Base-by-base conservation (phyloP, 2,888 invertebrate genomes). In the Chymomyza amoena region DNA sequence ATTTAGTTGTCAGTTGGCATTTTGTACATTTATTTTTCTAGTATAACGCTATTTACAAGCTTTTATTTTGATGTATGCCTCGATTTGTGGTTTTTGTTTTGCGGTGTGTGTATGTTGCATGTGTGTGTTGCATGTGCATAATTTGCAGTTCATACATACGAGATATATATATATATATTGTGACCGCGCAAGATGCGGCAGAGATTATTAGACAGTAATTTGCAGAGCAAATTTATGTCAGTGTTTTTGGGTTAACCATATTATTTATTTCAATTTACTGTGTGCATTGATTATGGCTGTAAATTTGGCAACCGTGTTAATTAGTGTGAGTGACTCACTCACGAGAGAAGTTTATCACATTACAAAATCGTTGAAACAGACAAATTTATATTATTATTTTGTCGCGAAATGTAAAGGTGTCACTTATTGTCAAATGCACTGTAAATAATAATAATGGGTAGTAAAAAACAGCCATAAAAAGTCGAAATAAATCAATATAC, bases 1-100 rank as follows among this genome's bases (percentile, higher is more conserved):
- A 88, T 89, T 86, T 86, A 78, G 84, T 78, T 86, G 89, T 89
- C 86, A 88, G 88, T 78, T 87, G 79, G 70, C 75, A 56, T 69
- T 65, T 68, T 66, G 75, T 68, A 61, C 57, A 64, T 75, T 72
- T 78, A 75, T 73, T 68, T 74, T 72, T 66, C 63, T 70, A 61
- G 39, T 45, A 45, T 45, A 45, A 45, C 39, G 39, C 39, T 45
- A 45, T 45, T 13, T 45, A 45, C 39, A 45, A 45, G 39, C 39
- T 45, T 45, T 45, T 45, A 45, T 45, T 45, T 45, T 45, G 39
- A 45, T 45, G 39, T 45, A 45, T 45, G 39, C 4, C 39, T 13
- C 39, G 39, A 13, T 45, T 13, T 45, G 39, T 13, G 39, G 39
- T 13, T 36, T 36, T 36, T 36, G 36, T 36, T 36, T 36, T 36